Base-by-base conservation (phyloP, 2,888 invertebrate species). In the Mimas tiliae region DNA sequence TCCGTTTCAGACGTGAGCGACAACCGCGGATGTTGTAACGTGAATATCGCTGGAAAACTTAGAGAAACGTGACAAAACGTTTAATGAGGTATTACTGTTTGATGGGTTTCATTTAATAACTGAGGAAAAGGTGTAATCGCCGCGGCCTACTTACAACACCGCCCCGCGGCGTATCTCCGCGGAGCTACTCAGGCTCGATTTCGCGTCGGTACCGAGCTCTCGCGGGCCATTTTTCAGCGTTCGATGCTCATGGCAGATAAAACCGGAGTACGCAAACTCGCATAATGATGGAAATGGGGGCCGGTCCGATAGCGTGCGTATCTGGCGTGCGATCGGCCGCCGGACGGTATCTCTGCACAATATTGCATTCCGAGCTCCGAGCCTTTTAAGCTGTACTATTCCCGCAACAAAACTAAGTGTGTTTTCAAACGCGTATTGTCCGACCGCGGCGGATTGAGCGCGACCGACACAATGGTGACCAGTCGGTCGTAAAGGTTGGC, bases 21-120 rank as follows among this genome's bases (percentile, higher is more conserved):
- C 90, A 80, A 81, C 78, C 85, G 81, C 91, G 89, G 90, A 89
- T 85, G 81, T 89, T 55, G 91, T 89, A 88, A 90, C 79, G 76
- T 83, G 87, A 90, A 85, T 82, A 85, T 80, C 72, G 80, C 75
- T 71, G 73, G 77, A 72, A 75, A 74, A 74, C 68, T 71, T 73
- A 71, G 75, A 72, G 72, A 73, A 68, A 73, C 81, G 75, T 72
- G 78, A 78, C 38, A 38, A 38, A 9, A 38, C 83, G 83, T 11
- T 1, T 85, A 81, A 83, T 82, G 27, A 27, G 52, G 53, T 38
- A 38, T 38, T 9, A 45, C 14, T 45, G 45, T 1, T 11, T 33
- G 33, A 33, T 14, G 34, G 81, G 80, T 76, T 85, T 83, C 80
- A 84, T 76, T 76, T 86, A 88, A 89, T 87, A 87, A 86, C 84